These are phyloP conservation scores for Rhagophthalmus giganteus DNA, from an alignment of 2,888 invertebrate species.

Conservation along the genomic window DNA sequence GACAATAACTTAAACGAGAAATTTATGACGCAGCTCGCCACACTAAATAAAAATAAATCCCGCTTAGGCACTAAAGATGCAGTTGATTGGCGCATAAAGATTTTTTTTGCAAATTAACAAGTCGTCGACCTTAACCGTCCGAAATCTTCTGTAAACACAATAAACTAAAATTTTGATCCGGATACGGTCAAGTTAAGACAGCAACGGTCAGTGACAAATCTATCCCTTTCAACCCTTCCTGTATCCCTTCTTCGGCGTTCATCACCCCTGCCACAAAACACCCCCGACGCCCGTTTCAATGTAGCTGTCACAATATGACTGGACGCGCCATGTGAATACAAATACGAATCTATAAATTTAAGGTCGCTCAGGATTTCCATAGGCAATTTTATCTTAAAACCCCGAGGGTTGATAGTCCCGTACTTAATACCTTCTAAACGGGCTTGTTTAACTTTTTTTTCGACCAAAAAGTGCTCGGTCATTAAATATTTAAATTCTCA, in stretches of 20 bases:
- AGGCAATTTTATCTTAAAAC: slow-evolving; percentile 14
- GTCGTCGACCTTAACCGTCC: slow-evolving; percentile 14
- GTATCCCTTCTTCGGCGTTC: slow-evolving; percentile 29
- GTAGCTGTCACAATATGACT: slow-evolving; percentile 43
- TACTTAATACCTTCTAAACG: neutral
- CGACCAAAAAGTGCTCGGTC: neutral
- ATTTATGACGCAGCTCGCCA: slow-evolving; percentile 1
- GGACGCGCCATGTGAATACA: slow-evolving; percentile 41
- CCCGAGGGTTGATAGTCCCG: neutral
- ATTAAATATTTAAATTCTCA: slow-evolving; percentile 25
- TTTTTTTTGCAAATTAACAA: neutral
- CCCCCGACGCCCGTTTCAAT: slow-evolving; percentile 31
- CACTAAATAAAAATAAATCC: neutral
- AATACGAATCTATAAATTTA: slow-evolving; percentile 40
- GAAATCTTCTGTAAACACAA: slow-evolving; percentile 12
- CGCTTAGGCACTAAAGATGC: neutral
- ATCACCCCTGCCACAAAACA: slow-evolving; percentile 23
- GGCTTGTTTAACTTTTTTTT: too few species aligned
- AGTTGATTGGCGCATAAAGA: too few species aligned
- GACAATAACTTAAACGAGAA: slow-evolving; percentile 5
- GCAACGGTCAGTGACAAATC: slow-evolving; percentile 50
- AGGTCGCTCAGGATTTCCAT: slow-evolving; percentile 18
- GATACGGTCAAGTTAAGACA: slow-evolving; percentile 48
- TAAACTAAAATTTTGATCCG: slow-evolving; percentile 30
- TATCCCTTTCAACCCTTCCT: slow-evolving; percentile 49